These are phyloP conservation scores for Gandaritis pyraliata DNA, from an alignment of 2,888 invertebrate species.

Conservation along the genomic window DNA sequence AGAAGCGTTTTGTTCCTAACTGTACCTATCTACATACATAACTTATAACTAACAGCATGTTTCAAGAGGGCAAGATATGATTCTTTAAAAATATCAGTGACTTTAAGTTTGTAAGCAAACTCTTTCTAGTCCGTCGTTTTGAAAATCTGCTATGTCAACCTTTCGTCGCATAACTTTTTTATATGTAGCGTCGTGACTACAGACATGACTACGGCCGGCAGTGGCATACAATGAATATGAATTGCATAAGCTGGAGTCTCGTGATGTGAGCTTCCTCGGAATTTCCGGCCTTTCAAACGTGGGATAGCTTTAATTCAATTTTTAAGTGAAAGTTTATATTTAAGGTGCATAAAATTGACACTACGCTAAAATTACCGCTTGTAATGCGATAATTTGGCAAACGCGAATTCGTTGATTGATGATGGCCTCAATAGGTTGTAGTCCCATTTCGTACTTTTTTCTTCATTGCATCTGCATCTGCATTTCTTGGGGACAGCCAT, in stretches of 20 bases:
- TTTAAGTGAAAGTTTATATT: conserved; percentile 49
- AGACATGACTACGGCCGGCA: conserved; percentile 12
- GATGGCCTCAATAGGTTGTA: conserved; percentile 2
- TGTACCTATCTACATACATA: conserved; percentile 5
- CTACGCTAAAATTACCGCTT: conserved; percentile 22
- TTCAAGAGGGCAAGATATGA: background rate
- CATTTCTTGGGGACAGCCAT: no score
- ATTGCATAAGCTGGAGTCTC: conserved; percentile 32
- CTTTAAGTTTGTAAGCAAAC: no score
- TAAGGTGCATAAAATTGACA: conserved; percentile 29
- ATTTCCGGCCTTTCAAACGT: conserved; percentile 57
- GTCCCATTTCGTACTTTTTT: background rate
- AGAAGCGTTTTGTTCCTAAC: conserved; percentile 36
- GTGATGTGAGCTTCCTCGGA: conserved; percentile 52
- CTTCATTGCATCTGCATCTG: no score
- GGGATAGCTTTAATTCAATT: conserved; percentile 50
- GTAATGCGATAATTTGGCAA: conserved; percentile 25
- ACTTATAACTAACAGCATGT: background rate
- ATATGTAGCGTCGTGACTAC: conserved; percentile 15
- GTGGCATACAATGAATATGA: conserved; percentile 25
- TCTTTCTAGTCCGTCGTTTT: no score
- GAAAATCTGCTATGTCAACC: no score
- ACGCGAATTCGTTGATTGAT: conserved; percentile 32
- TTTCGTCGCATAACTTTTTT: conserved; percentile 6
- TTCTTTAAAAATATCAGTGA: no score